phyloP scores from a whole-genome alignment of 2,797 vertebrate species.

The Chelon labrosus region DNA sequence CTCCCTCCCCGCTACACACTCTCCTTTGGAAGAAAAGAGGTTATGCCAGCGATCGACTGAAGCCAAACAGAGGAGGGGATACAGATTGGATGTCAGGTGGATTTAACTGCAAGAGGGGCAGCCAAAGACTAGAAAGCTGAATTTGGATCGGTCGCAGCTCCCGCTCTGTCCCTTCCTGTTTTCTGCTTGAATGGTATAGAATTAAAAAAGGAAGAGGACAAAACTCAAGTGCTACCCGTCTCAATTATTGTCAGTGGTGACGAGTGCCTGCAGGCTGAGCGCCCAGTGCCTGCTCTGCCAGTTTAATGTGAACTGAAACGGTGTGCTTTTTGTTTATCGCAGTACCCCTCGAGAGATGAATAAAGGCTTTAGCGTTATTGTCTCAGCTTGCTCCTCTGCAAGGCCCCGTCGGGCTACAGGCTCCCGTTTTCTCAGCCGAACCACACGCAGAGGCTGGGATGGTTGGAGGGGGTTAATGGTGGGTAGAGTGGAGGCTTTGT shows the following conservation, averaged over 20 bases:
- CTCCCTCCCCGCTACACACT: slow-evolving; percentile 54
- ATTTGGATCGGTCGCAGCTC: slow-evolving; percentile 50
- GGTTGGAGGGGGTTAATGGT: slow-evolving; percentile 24
- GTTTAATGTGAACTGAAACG: slow-evolving; percentile 26
- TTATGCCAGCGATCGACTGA: slow-evolving; percentile 65
- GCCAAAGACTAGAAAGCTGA: slow-evolving; percentile 53
- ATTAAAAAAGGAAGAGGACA: slow-evolving; percentile 33
- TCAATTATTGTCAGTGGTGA: slow-evolving; percentile 15
- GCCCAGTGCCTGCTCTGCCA: slow-evolving; percentile 41
- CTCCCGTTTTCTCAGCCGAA: background rate
- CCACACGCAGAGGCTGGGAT: slow-evolving; percentile 14
- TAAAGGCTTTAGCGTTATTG: slow-evolving; percentile 13
- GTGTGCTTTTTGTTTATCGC: slow-evolving; percentile 37
- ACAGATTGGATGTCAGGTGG: slow-evolving; percentile 69
- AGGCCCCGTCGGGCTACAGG: background rate
- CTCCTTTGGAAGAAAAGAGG: slow-evolving; percentile 63
- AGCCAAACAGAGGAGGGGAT: slow-evolving; percentile 62
- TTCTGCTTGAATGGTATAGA: slow-evolving; percentile 46
- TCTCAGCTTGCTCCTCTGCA: background rate
- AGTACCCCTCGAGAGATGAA: slow-evolving; percentile 13
- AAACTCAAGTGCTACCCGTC: slow-evolving; percentile 37
- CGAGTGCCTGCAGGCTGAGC: slow-evolving; percentile 47
- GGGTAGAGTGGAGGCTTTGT: slow-evolving; percentile 37
- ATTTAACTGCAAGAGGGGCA: slow-evolving; percentile 56
- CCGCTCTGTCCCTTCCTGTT: slow-evolving; percentile 27